Evolutionary conservation across 2,113 vertebrate genomes (phyloP).

Genomic region (Trogon surrucura): DNA sequence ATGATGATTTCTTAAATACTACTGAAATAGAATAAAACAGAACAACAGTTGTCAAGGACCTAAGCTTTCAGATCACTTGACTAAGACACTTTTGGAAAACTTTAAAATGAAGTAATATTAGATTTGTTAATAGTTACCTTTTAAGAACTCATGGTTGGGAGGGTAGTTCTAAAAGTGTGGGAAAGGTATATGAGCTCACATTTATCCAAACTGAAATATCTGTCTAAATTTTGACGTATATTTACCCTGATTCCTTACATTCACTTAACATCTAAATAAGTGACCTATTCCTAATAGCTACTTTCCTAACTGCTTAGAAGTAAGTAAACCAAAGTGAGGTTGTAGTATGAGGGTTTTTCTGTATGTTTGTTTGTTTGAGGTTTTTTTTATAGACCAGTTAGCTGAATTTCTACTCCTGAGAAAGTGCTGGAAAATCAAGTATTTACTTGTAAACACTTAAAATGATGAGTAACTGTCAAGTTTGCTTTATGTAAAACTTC

Average conservation of each 20-base stretch:
- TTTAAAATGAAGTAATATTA: background rate
- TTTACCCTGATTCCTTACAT: background rate
- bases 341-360: background rate
- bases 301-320: background rate
- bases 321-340: background rate
- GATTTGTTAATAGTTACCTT: background rate
- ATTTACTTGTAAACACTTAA: background rate
- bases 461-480: background rate
- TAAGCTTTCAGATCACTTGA: background rate
- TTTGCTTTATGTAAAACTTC: background rate
- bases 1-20: background rate
- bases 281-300: background rate
- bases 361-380: background rate
- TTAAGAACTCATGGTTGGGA: background rate
- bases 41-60: fast-evolving
- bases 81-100: background rate
- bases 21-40: background rate
- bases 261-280: background rate
- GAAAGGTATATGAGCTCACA: background rate
- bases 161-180: background rate
- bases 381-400: background rate
- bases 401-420: background rate
- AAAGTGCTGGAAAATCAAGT: background rate
- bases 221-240: background rate
- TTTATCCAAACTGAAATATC: background rate